Percentiles rank a stretch among this genome's conserved stretches.
phyloP scores from a whole-genome alignment of 30 jellyfish, hydroid and myxozoan genomes.

The Turritopsis rubra region DNA sequence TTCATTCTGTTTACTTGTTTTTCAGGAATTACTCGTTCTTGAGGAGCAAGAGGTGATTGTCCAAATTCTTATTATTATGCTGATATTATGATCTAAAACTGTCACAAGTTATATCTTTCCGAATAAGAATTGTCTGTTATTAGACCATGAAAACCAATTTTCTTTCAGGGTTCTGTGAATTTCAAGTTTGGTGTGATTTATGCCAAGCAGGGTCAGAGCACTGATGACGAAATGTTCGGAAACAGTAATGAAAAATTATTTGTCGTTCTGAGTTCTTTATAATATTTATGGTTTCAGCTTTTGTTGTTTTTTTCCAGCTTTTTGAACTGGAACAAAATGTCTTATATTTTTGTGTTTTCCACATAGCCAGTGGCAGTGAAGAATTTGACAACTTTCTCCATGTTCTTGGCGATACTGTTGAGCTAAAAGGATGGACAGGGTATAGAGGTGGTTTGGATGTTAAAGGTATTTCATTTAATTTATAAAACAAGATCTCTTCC shows the following conservation, averaged over 20 bases:
- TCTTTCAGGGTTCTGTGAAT: slow-evolving; percentile 86
- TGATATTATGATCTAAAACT: background rate
- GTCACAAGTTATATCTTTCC: too few relatives aligned
- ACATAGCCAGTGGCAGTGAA: slow-evolving; percentile 70
- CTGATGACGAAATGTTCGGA: slow-evolving; percentile 98
- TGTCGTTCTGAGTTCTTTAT: too few relatives aligned
- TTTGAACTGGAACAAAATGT: background rate
- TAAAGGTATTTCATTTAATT: slow-evolving; percentile 41
- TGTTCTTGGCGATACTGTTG: slow-evolving; percentile 82
- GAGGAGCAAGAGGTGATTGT: slow-evolving; percentile 94
- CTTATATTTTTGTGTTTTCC: too few relatives aligned
- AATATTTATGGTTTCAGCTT: too few relatives aligned
- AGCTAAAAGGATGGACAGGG: slow-evolving; percentile 75
- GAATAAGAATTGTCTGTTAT: too few relatives aligned
- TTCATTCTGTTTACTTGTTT: slow-evolving; percentile 15
- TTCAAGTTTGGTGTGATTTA: slow-evolving; percentile 90
- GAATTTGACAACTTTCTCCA: slow-evolving; percentile 59
- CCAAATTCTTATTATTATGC: background rate
- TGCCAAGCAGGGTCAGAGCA: slow-evolving; percentile 87
- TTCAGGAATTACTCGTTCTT: slow-evolving; percentile 72
- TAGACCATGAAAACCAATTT: background rate
- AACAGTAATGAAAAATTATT: slow-evolving; percentile 59
- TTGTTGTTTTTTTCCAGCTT: background rate
- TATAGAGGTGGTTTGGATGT: slow-evolving; percentile 95
- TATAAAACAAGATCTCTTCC: background rate